Evolutionary conservation across 2,113 vertebrate species (phyloP).

Genomic region (Myotis brandtii): DNA sequence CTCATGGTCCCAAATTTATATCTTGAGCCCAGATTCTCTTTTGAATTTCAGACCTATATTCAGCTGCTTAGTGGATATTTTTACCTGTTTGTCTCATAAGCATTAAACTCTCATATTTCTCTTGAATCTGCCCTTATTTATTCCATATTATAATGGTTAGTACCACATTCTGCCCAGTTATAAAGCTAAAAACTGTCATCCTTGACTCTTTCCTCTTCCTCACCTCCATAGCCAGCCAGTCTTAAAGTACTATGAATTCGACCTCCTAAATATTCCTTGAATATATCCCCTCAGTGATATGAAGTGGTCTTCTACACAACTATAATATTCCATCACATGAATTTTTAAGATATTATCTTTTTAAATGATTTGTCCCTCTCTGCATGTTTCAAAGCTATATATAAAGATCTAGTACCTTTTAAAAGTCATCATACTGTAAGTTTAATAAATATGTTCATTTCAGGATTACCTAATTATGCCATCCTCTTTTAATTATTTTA

Average conservation of each 20-base stretch:
- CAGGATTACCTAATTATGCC: background rate
- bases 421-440: background rate
- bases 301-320: background rate
- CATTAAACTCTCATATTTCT: background rate
- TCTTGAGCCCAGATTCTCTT: background rate
- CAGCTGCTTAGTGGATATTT: background rate
- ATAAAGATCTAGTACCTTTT: background rate
- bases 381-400: background rate
- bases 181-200: background rate
- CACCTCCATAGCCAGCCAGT: no score
- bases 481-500: constrained; percentile 36
- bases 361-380: background rate
- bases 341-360: background rate
- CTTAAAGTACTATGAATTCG: background rate
- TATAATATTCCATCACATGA: background rate
- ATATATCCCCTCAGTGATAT: background rate
- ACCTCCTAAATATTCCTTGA: background rate
- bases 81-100: background rate
- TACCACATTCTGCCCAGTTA: background rate
- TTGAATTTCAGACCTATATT: background rate
- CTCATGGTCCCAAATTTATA: background rate
- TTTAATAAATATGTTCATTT: constrained; percentile 23
- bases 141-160: background rate
- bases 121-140: background rate
- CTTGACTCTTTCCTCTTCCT: background rate